These are phyloP conservation scores for Ammodytes dubius DNA, from an alignment of 2,113 vertebrate species.

Conservation along the genomic window DNA sequence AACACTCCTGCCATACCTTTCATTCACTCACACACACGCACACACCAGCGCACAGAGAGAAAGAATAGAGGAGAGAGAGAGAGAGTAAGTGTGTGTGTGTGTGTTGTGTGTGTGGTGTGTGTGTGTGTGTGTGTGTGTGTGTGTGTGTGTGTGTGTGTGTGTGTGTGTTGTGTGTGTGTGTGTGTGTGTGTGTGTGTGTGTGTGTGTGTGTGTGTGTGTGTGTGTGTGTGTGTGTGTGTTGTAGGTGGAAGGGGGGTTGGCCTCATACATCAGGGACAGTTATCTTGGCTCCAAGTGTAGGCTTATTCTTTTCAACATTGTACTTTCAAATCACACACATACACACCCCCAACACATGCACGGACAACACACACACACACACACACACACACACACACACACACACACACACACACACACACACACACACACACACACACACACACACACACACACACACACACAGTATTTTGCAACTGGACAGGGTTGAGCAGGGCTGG, in stretches of 20 bases:
- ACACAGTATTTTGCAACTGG: constrained; percentile 57
- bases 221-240: constrained; percentile 40
- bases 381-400: constrained; percentile 17
- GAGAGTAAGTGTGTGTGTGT: constrained; percentile 43
- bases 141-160: constrained; percentile 40
- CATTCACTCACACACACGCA: constrained; percentile 55
- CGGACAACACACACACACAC: constrained; percentile 39
- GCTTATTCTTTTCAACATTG: constrained; percentile 80
- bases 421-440: constrained; percentile 32
- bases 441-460: constrained; percentile 44
- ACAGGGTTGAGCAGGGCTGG: constrained; percentile 67
- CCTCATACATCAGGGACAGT: constrained; percentile 77
- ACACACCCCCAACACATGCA: constrained; percentile 34
- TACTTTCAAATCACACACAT: constrained; percentile 72
- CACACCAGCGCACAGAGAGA: constrained; percentile 7
- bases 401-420: constrained; percentile 44
- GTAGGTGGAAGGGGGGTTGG: constrained; percentile 60
- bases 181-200: constrained; percentile 40
- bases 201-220: constrained; percentile 31
- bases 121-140: constrained; percentile 40
- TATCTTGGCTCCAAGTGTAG: constrained; percentile 74
- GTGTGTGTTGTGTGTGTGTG: constrained; percentile 34
- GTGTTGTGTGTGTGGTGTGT: constrained; percentile 51
- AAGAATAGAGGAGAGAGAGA: background rate
- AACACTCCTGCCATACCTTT: constrained; percentile 82